Evolutionary conservation across 2,113 vertebrate species (phyloP).

Genomic region (Pterocles burchelli): DNA sequence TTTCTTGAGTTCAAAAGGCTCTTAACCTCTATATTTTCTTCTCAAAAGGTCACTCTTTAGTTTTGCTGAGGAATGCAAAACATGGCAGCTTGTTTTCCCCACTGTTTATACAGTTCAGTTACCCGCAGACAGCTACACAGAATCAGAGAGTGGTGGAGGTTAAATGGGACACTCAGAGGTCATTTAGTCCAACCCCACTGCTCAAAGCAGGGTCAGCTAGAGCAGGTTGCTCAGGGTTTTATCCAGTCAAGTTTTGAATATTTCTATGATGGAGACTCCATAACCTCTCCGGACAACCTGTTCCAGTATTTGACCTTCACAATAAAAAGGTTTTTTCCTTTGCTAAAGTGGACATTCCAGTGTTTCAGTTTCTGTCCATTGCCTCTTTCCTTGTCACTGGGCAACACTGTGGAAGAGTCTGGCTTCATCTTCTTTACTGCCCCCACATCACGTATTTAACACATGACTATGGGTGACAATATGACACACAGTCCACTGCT

Average conservation of each 20-base stretch:
- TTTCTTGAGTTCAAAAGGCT: neutral
- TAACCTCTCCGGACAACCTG: neutral
- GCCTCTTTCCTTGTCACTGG: neutral
- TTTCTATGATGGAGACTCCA: neutral
- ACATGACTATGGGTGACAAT: neutral
- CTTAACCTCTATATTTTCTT: neutral
- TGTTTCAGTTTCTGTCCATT: neutral
- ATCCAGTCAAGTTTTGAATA: neutral
- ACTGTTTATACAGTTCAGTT: neutral
- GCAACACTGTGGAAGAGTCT: neutral
- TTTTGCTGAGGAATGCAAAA: neutral
- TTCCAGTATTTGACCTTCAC: neutral
- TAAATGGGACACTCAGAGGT: neutral
- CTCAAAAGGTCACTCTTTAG: neutral
- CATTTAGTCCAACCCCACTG: neutral
- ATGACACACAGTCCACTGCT: neutral
- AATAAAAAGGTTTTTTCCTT: neutral
- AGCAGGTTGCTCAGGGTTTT: neutral
- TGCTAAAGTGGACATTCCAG: neutral
- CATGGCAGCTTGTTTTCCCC: neutral
- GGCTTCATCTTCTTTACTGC: neutral
- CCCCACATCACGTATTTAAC: neutral
- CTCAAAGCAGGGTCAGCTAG: neutral
- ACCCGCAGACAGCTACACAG: neutral
- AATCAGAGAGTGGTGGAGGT: neutral